These are phyloP conservation scores for Melanotus villosus DNA, from an alignment of 2,888 invertebrate species.

Conservation along the genomic window DNA sequence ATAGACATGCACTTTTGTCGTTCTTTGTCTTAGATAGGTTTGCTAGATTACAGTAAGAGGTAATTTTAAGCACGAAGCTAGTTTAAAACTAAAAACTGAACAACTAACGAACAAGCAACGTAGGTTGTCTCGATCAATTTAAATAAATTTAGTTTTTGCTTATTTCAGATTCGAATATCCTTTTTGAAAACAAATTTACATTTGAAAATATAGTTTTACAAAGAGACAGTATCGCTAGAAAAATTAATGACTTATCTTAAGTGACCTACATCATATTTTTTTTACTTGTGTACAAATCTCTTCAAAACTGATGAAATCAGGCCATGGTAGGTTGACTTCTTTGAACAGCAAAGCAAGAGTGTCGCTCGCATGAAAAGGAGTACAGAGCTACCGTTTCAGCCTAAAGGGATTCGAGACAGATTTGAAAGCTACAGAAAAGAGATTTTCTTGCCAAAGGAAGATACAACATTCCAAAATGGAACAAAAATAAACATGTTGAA, in stretches of 20 bases:
- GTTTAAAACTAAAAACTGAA: background rate
- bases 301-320: slow-evolving; percentile 24
- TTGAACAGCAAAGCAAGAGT: slow-evolving; percentile 25
- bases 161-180: too few relatives aligned
- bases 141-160: background rate
- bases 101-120: too few relatives aligned
- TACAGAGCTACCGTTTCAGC: slow-evolving; percentile 29
- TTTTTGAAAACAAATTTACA: too few relatives aligned
- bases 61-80: slow-evolving; percentile 8
- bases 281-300: background rate
- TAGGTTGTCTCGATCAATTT: too few relatives aligned
- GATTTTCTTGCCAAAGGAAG: slow-evolving; percentile 19
- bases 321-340: slow-evolving; percentile 29
- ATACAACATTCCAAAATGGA: slow-evolving; percentile 11
- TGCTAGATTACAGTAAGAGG: background rate
- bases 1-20: slow-evolving; percentile 18
- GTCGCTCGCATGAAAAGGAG: slow-evolving; percentile 28
- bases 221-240: background rate
- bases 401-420: slow-evolving; percentile 39
- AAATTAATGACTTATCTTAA: too few relatives aligned
- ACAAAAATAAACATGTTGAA: background rate
- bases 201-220: too few relatives aligned
- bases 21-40: slow-evolving; percentile 7
- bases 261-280: slow-evolving; percentile 4
- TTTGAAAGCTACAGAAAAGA: slow-evolving; percentile 28